Evolutionary conservation across 2,113 vertebrate species (phyloP), one percentile per base, ranked within the genome.

Genomic region (Chaetodon auriga): DNA sequence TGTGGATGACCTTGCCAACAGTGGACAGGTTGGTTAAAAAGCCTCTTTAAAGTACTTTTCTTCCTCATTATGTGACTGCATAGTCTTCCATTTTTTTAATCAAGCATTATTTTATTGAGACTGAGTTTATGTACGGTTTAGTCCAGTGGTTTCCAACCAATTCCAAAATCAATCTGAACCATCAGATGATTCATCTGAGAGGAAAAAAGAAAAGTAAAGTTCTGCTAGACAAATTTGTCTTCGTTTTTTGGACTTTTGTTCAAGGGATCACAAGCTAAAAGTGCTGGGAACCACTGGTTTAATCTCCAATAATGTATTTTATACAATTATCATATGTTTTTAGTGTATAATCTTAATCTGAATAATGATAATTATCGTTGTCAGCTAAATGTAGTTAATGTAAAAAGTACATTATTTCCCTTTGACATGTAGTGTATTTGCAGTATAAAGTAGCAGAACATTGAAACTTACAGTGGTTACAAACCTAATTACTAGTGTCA

Each of bases 1-100:
- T 54, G 96, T 97, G 51, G 98, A 99, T 14, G 97, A 99, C 68
- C 94, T 99, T 41, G 97, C 97, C 68, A 99, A 99, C 92, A 98
- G 97, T 0, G 98, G 98, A 53, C 98, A 99, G 96, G 98, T 97
- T 71, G 92, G 95, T 53, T 25, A 15, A 19, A 43, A 38, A 48
- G 16, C 2, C 19, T 16, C 21, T 66, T 64, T 49, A 2, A 30
- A 38, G 48, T 1, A 12, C 41, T 68, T 55, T 53, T 74, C 7
- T 23, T 41, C 21, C 54, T 58, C 35, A 35, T 38, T 23, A 12
- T 63, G 25, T 36, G 3, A 55, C 18, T 35, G 65, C 6, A 38
- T 53, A n/a, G 4, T 46, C 4, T 60, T 72, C 41, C 5, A 30
- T 30, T 30, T 25, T 53, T 51, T 46, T 10, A 30, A 68, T 21